Conservation (phyloP, 2,888 invertebrate species). For the Pollenia angustigena region DNA sequence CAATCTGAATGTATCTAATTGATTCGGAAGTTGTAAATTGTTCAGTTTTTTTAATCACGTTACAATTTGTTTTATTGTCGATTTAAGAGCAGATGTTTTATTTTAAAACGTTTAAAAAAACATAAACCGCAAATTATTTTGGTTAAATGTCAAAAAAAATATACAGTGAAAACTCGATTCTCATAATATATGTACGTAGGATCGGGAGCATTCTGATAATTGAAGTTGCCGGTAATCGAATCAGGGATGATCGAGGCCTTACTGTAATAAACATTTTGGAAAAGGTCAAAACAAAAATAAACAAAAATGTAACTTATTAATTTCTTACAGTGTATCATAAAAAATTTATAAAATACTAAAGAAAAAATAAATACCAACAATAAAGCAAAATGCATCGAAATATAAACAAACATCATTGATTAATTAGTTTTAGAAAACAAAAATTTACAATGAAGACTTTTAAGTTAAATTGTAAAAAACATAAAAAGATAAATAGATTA, state of each 20-base stretch:
- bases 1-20: too few relatives aligned
- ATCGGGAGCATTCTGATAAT: too few relatives aligned
- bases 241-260: too few relatives aligned
- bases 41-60: too few relatives aligned
- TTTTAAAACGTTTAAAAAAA: constrained; percentile 29
- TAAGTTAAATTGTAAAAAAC: constrained; percentile 49
- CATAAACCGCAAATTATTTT: constrained; percentile 22
- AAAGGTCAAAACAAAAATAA: constrained; percentile 49
- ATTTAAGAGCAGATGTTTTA: constrained; percentile 30
- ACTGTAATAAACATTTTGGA: not conserved
- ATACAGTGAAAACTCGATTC: constrained; percentile 28
- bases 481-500: not conserved
- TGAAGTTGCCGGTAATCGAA: too few relatives aligned
- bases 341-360: constrained; percentile 19
- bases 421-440: constrained; percentile 36
- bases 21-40: too few relatives aligned
- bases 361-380: constrained; percentile 27
- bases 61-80: too few relatives aligned
- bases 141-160: constrained; percentile 57
- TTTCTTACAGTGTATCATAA: constrained; percentile 19
- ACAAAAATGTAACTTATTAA: constrained; percentile 41
- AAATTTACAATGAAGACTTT: constrained; percentile 35
- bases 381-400: constrained; percentile 43
- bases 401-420: constrained; percentile 25
- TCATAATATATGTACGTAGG: too few relatives aligned